These are phyloP conservation scores for Lasioglossum villosulum DNA, from an alignment of 2,888 invertebrate genomes.

Conservation along the genomic window DNA sequence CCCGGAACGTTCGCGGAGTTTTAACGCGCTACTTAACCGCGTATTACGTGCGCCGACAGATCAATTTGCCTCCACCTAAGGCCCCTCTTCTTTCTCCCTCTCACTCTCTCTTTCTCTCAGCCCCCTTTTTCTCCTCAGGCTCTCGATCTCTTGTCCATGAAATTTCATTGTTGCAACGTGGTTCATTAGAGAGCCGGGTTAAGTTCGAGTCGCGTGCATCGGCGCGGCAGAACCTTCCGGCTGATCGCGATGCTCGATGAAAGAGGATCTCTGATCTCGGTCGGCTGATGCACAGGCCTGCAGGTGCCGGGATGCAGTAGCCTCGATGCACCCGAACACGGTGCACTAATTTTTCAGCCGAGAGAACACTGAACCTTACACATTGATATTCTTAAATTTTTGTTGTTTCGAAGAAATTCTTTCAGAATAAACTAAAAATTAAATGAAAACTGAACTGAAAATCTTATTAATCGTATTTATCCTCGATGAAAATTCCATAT, in stretches of 20 bases:
- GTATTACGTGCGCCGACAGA: slow-evolving; percentile 70
- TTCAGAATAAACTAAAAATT: no score
- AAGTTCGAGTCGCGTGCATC: slow-evolving; percentile 17
- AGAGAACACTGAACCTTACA: neutral
- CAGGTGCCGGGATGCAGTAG: neutral
- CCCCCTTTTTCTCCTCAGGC: neutral
- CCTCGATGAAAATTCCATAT: neutral
- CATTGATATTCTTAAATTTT: no score
- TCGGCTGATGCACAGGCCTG: neutral
- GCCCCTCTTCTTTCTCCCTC: slow-evolving; percentile 26
- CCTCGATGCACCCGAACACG: slow-evolving; percentile 7
- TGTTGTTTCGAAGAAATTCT: neutral
- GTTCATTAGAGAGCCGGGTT: slow-evolving; percentile 37
- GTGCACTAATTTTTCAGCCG: neutral
- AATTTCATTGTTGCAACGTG: slow-evolving; percentile 69
- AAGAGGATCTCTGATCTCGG: slow-evolving; percentile 7
- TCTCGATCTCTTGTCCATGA: slow-evolving; percentile 42
- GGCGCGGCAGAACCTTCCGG: neutral
- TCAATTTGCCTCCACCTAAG: slow-evolving; percentile 63
- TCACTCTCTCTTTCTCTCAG: slow-evolving; percentile 23
- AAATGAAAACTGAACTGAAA: neutral
- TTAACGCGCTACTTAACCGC: slow-evolving; percentile 73
- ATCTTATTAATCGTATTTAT: neutral
- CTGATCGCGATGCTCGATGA: neutral
- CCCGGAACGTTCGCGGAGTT: slow-evolving; percentile 66